Conservation (phyloP, 2,797 vertebrate genomes). For the Eulemur mongoz region DNA sequence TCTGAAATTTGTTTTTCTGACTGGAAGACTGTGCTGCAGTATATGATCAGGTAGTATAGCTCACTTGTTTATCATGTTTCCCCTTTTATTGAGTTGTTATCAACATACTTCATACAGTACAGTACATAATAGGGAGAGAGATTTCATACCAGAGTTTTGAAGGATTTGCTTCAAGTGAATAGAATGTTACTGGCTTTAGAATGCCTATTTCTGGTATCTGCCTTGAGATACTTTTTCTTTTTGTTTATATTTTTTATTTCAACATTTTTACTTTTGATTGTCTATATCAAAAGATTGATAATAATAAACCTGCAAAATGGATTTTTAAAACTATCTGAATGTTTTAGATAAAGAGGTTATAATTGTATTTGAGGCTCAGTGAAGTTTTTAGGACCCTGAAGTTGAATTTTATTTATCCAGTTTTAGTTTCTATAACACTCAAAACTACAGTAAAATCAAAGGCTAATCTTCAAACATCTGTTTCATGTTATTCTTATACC, state of each 20-base stretch:
- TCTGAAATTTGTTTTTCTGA: constrained; percentile 21
- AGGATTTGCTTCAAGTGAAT: not conserved
- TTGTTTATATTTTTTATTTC: not conserved
- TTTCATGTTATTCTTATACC: not conserved
- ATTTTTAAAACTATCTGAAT: not conserved
- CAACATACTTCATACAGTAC: not conserved
- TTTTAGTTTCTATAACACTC: constrained; percentile 10
- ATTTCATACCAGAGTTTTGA: constrained; percentile 15
- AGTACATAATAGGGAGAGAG: not conserved
- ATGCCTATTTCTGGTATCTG: not conserved
- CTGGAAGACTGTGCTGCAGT: not conserved
- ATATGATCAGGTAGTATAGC: not conserved
- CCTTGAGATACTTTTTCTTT: not conserved
- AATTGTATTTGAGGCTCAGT: constrained; percentile 5
- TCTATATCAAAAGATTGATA: not conserved
- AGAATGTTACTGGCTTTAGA: not conserved
- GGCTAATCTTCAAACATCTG: not conserved
- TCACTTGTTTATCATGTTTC: not conserved
- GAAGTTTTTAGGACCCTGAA: constrained; percentile 26
- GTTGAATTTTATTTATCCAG: constrained; percentile 23
- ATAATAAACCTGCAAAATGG: not conserved
- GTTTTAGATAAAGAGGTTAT: constrained; percentile 22
- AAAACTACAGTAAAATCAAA: constrained; percentile 15
- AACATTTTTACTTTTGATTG: not conserved
- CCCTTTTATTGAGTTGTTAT: not conserved